Percentiles rank a stretch among this genome's conserved stretches.
Evolutionary conservation across 92 coral and sea anemone species (phyloP).

Genomic region (Epizoanthus rinbou): DNA sequence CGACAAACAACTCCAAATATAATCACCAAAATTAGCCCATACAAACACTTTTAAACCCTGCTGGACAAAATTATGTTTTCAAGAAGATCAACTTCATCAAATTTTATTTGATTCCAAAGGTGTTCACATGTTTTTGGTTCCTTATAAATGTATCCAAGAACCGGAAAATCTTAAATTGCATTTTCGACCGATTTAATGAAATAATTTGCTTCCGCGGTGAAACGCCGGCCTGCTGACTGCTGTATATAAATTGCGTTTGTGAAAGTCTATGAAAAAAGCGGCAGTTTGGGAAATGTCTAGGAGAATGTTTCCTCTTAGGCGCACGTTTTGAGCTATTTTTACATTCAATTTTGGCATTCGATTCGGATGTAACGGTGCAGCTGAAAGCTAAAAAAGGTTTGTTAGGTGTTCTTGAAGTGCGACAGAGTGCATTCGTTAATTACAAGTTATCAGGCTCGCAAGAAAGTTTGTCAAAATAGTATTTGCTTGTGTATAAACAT

Average conservation of each 20-base stretch:
- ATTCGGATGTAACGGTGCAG: conserved; percentile 1
- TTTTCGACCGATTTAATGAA: conserved; percentile 35
- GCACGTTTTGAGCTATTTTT: conserved; percentile 3
- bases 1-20: background rate
- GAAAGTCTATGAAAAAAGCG: background rate
- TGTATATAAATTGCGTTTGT: conserved; percentile 12
- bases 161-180: conserved; percentile 27
- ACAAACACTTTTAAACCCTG: too few species aligned
- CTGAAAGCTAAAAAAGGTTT: background rate
- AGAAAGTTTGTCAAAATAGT: conserved; percentile 16
- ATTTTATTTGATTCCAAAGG: too few species aligned
- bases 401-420: conserved; percentile 19
- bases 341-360: background rate
- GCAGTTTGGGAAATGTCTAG: background rate
- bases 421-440: conserved; percentile 32
- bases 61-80: too few species aligned
- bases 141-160: conserved; percentile 28
- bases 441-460: conserved; percentile 25
- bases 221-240: background rate
- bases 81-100: too few species aligned
- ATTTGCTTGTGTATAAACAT: conserved; percentile 27
- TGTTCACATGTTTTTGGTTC: background rate
- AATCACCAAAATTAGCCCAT: background rate
- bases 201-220: conserved; percentile 42
- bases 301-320: conserved; percentile 1